Base-by-base conservation (phyloP, 1,140 invertebrate species). In the Pissodes strobi region DNA sequence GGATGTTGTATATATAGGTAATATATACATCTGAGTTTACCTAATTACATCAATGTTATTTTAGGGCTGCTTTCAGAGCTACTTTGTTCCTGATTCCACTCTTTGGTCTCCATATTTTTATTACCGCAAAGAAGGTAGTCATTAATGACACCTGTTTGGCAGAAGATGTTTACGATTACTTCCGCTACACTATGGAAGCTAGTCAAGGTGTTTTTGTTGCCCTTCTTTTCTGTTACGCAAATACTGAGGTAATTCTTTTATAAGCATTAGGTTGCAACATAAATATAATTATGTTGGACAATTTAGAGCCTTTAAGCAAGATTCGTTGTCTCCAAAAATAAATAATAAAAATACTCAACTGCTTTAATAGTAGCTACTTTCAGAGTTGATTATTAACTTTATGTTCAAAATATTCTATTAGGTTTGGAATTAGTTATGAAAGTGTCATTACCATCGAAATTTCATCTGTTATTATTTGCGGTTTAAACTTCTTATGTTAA, bases 141-240 rank as follows among this genome's bases (percentile, higher is more conserved):
- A 34, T 67, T 2, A 68, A 67, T 0, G 75, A 76, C 0, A 75
- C 79, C 27, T 87, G 85, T 69, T 27, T 66, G 0, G 69, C 62
- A 1, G 82, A 84, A 63, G 82, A 86, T 64, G 68, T 78, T 12
- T 86, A 85, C 67, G 83, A 82, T 43, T 82, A 80, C 57, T 56
- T 82, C 10, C 79, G 81, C 0, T 85, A 84, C 62, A 68, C 80
- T 0, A 69, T 86, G 12, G 84, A 86, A 58, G 82, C 80, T 0
- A 62, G 85, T 5, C 84, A 86, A 68, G 85, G 84, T 2, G 76
- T 84, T 22, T 70, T 83, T 12, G 83, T 86, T 0, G 79, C 84
- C 6, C 48, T 83, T 46, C 70, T 86, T 0, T 86, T 84, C 67
- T 87, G 85, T 69, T 87, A 85, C 66, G 59, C 81, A 9, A 86